A percentile compares a stretch with the other conserved stretches of the same genome.
Evolutionary conservation across 2,888 invertebrate genomes (phyloP).

Genomic region (Thera britannica): DNA sequence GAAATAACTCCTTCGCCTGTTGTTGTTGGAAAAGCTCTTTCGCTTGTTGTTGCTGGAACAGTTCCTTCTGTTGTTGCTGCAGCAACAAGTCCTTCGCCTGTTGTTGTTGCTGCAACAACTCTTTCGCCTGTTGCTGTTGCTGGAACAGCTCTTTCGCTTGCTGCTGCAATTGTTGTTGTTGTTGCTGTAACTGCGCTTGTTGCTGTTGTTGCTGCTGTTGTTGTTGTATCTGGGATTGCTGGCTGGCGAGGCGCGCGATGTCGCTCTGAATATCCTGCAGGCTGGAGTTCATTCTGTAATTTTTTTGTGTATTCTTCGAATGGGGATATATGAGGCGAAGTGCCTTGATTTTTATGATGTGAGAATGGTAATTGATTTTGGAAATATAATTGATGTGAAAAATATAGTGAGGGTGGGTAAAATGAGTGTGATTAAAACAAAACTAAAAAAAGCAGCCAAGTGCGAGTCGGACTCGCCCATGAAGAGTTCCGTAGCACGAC

Average conservation of each 20-base stretch:
- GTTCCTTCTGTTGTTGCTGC: slow-evolving; percentile 58
- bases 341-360: slow-evolving; percentile 10
- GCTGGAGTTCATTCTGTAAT: slow-evolving; percentile 94
- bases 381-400: not conserved
- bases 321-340: slow-evolving; percentile 14
- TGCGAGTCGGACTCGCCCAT: too few species aligned
- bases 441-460: too few species aligned
- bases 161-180: slow-evolving; percentile 79
- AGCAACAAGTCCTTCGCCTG: slow-evolving; percentile 40
- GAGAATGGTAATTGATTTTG: not conserved
- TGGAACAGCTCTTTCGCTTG: slow-evolving; percentile 61
- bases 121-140: slow-evolving; percentile 72
- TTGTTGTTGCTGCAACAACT: slow-evolving; percentile 75
- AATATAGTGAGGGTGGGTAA: not conserved
- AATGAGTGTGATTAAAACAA: not conserved
- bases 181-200: slow-evolving; percentile 69
- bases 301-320: slow-evolving; percentile 31
- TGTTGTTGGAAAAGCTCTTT: slow-evolving; percentile 73
- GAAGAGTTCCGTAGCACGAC: too few species aligned
- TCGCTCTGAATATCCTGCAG: slow-evolving; percentile 97
- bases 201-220: slow-evolving; percentile 83
- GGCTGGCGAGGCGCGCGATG: slow-evolving; percentile 94
- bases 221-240: slow-evolving; percentile 80
- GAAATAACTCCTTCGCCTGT: slow-evolving; percentile 51
- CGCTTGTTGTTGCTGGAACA: slow-evolving; percentile 80